Percentiles rank a stretch among this genome's conserved stretches.
Conservation (phyloP, 2,797 vertebrate genomes). For the Hippopotamyrus pictus region DNA sequence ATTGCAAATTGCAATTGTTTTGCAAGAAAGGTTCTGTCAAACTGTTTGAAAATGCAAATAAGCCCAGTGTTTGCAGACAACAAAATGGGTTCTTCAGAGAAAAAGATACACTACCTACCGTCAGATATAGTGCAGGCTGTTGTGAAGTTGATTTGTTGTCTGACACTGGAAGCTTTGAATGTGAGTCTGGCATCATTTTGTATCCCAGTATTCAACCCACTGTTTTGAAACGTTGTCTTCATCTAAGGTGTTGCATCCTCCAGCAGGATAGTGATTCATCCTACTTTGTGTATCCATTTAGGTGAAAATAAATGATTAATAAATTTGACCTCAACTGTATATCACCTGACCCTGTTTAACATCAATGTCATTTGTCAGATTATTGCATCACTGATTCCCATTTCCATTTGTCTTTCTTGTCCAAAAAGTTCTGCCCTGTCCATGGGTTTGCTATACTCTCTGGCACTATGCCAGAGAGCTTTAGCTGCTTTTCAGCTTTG, state of each 20-base stretch:
- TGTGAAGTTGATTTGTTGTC: neutral
- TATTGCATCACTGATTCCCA: neutral
- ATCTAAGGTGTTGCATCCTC: neutral
- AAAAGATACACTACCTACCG: neutral
- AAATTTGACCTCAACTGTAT: neutral
- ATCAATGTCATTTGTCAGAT: neutral
- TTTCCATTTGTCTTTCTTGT: neutral
- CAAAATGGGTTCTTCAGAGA: neutral
- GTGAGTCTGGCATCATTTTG: neutral
- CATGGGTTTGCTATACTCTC: neutral
- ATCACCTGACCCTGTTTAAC: neutral
- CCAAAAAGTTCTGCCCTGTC: neutral
- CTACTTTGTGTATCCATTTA: neutral
- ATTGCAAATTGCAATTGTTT: neutral
- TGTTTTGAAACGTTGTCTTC: neutral
- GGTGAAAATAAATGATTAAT: neutral
- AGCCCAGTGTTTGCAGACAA: neutral
- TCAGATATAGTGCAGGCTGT: neutral
- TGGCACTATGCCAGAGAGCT: neutral
- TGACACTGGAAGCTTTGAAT: neutral
- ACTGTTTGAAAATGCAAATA: neutral
- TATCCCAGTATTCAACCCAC: neutral
- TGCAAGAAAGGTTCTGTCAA: neutral
- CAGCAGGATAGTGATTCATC: neutral
- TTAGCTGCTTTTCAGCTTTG: neutral